phyloP scores from a whole-genome alignment of 2,797 vertebrate genomes.

The Schizothorax lantsangensis region DNA sequence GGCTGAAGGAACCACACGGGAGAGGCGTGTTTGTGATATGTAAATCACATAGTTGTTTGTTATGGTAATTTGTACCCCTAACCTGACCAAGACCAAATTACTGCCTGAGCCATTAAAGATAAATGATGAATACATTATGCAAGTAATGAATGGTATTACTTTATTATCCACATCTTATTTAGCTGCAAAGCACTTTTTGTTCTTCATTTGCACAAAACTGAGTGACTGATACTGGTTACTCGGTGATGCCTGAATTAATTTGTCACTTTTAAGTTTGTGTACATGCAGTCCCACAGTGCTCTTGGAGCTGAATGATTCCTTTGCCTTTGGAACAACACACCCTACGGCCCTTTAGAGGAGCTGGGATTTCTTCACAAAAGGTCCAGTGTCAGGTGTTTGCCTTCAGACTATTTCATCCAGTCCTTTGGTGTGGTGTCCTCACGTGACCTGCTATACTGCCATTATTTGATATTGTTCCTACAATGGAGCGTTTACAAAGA shows the following conservation, averaged over 20 bases:
- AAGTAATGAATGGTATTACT: background rate
- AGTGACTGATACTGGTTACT: background rate
- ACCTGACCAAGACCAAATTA: conserved; percentile 20
- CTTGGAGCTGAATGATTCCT: background rate
- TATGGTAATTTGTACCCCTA: background rate
- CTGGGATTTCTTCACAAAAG: conserved; percentile 35
- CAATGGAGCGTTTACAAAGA: conserved; percentile 40
- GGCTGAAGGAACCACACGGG: background rate
- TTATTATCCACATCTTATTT: background rate
- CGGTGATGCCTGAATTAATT: background rate
- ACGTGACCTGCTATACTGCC: conserved; percentile 5
- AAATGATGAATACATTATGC: conserved; percentile 12
- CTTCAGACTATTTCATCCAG: conserved; percentile 3
- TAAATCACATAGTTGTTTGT: conserved; percentile 19
- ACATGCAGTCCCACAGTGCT: background rate
- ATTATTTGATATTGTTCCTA: conserved; percentile 5
- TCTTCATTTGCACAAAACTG: background rate
- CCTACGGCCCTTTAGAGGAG: background rate
- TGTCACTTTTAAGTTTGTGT: background rate
- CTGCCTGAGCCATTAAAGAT: background rate
- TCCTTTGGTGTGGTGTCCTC: conserved; percentile 9
- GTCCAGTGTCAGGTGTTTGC: conserved; percentile 30
- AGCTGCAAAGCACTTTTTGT: background rate
- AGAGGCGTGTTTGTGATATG: conserved; percentile 35
- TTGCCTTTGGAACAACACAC: background rate